Base-by-base conservation (phyloP, 2,888 invertebrate species). In the Andrena hattorfiana region DNA sequence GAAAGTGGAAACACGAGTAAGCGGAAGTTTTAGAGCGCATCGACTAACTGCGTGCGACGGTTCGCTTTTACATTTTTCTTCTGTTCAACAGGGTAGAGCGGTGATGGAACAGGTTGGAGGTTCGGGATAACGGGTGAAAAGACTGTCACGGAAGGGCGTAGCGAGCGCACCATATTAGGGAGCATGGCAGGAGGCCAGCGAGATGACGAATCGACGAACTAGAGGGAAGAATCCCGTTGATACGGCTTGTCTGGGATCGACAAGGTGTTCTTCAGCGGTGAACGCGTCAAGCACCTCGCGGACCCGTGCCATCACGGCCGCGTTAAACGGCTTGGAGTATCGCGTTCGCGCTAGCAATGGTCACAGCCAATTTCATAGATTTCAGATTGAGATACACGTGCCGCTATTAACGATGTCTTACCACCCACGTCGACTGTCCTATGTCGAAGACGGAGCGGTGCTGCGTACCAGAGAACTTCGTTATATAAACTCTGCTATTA, bases 171-270 rank as follows among this genome's bases (percentile, higher is more conserved):
- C 76, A 81, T 81, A 82, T 82, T 82, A 75, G 82, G 82, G 81
- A 68, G 35, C 76, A 62, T 82, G 82, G 82, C 82, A 82, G 16
- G 49, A 42, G 67, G 81, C 82, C 82, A 82, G 71, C 32, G 51
- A 71, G 66, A 42, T 56, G 66, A 80, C 66, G 66, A 70, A 67
- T 10, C 35, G 26, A 48, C 32, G 67, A 68, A 80, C 26, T 28
- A 54, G 42, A 51, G 13, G 30, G 35, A 71, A 68, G 63, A 69
- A 51, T 69, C 35, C 26, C 60, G 59, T 74, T 51, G 49, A 69
- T 64, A n/a, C 67, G 23, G 10, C 26, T 16, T n/a, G 63, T 60
- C 23, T 62, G 32, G 8, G 51, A 67, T 35, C 60, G 26, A 67
- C 69, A 59, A 64, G 4, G 32, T 8, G 8, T 63, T 63, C 8